A percentile compares a stretch with the other conserved stretches of the same genome.
Conservation (phyloP, 1,140 invertebrate genomes). For the Ostrea edulis region DNA sequence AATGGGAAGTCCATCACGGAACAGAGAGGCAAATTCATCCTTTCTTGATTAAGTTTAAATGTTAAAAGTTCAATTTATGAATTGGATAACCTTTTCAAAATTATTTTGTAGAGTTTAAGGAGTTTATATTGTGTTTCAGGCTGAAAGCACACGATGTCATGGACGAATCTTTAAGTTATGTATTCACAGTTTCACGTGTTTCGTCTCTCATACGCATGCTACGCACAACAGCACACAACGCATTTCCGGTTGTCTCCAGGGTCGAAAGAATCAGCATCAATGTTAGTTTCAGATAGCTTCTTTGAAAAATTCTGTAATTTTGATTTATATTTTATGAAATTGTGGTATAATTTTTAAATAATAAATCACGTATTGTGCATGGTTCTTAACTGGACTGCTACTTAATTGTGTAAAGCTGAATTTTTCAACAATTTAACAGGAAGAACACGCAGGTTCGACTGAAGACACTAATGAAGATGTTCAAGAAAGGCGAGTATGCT, state of each 20-base stretch:
- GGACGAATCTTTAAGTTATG: conserved; percentile 82
- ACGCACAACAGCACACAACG: conserved; percentile 90
- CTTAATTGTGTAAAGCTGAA: too few relatives aligned
- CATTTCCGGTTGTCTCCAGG: conserved; percentile 90
- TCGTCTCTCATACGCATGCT: conserved; percentile 90
- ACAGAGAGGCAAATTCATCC: conserved; percentile 82
- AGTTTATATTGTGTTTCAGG: conserved; percentile 51
- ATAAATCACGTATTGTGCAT: too few relatives aligned
- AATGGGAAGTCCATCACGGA: conserved; percentile 95
- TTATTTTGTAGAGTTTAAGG: neutral
- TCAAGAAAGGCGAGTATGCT: neutral
- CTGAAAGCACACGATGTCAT: conserved; percentile 82
- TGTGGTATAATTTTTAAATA: too few relatives aligned
- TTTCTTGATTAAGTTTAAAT: neutral
- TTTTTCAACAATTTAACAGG: neutral
- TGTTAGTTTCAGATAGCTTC: neutral
- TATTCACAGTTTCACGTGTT: conserved; percentile 67
- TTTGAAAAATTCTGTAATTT: neutral
- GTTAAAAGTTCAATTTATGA: neutral
- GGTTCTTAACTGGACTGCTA: too few relatives aligned
- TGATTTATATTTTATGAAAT: neutral
- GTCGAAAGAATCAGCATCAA: neutral
- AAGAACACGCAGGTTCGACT: neutral
- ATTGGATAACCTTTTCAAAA: neutral
- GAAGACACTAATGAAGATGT: neutral